Conservation (phyloP, 2,888 invertebrate species). For the Slavum lentiscoides region DNA sequence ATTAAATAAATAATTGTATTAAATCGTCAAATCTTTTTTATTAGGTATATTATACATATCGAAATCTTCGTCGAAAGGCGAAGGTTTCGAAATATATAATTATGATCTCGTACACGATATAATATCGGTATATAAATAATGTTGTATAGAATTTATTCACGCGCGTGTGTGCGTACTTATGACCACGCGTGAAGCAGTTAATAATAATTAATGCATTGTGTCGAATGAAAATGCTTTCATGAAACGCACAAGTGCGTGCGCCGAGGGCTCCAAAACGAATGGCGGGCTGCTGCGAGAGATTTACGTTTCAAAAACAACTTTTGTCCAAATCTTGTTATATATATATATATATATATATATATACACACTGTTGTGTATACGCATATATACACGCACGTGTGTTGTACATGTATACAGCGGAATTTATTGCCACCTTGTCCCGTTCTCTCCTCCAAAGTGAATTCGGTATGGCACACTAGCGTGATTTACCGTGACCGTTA, state of each 20-base stretch:
- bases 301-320: conserved; percentile 45
- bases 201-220: conserved; percentile 4
- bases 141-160: no score
- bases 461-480: conserved; percentile 5
- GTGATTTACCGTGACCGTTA: conserved; percentile 32
- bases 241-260: conserved; percentile 8
- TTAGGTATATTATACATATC: no score
- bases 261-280: neutral
- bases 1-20: no score
- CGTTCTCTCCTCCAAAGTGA: conserved; percentile 13
- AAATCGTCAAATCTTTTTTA: no score
- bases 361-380: neutral
- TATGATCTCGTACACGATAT: no score
- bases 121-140: no score
- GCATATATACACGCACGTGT: neutral
- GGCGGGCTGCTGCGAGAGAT: conserved; percentile 13
- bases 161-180: neutral
- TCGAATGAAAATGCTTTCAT: neutral
- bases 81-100: no score
- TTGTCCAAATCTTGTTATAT: conserved; percentile 31
- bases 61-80: no score
- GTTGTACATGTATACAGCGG: neutral
- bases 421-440: conserved; percentile 22
- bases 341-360: neutral
- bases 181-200: neutral